Evolutionary conservation across 2,888 invertebrate species (phyloP).

Genomic region (Calameuta filiformis): DNA sequence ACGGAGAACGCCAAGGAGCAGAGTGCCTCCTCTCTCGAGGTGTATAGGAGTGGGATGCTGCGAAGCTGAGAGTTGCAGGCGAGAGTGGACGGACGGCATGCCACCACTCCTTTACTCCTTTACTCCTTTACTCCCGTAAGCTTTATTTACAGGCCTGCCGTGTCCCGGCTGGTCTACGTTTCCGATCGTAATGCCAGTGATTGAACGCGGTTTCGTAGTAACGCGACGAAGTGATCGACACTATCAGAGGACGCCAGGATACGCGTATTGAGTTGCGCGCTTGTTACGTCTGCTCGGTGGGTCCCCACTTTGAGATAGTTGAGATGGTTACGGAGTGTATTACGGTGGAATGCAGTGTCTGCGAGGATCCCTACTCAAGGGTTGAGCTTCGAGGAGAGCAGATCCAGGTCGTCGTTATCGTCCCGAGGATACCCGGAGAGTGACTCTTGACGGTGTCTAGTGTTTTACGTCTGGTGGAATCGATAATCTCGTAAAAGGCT

Average conservation of each 20-base stretch:
- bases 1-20: not conserved
- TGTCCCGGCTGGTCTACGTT: slow-evolving; percentile 15
- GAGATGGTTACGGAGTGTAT: not conserved
- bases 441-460: not conserved
- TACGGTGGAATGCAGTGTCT: not conserved
- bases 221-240: not conserved
- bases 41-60: slow-evolving; percentile 40
- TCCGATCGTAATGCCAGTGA: slow-evolving; percentile 37
- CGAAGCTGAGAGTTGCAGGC: slow-evolving; percentile 39
- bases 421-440: not conserved
- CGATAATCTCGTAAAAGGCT: not conserved
- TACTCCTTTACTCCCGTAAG: slow-evolving; percentile 41
- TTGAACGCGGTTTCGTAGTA: slow-evolving; percentile 40
- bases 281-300: not conserved
- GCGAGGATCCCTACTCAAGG: not conserved
- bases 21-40: not conserved
- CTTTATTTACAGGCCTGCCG: slow-evolving; percentile 47
- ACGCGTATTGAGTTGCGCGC: not conserved
- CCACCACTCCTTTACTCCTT: slow-evolving; percentile 51
- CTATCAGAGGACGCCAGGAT: not conserved
- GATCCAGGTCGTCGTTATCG: not conserved
- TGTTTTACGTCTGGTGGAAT: not conserved
- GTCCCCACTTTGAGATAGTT: not conserved
- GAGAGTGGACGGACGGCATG: slow-evolving; percentile 66
- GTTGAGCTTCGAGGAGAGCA: not conserved